A percentile compares a stretch with the other conserved stretches of the same genome.
These are phyloP conservation scores for Sinohyriopsis cumingii DNA, from an alignment of 2,888 invertebrate genomes.

Conservation along the genomic window DNA sequence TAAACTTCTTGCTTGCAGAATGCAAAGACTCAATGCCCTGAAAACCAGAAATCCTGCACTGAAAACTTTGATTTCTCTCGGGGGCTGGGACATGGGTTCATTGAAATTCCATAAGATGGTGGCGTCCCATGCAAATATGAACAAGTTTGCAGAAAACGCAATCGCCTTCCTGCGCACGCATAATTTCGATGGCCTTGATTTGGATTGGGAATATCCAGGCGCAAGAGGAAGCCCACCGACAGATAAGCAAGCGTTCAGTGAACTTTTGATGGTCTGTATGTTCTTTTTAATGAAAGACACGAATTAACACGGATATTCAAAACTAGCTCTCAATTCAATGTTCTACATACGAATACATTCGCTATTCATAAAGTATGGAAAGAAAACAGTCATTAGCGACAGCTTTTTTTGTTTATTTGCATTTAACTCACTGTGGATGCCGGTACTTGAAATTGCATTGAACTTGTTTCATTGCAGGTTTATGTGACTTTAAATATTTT, in stretches of 20 bases:
- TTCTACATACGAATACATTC: too few species aligned
- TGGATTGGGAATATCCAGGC: conserved; percentile 93
- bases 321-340: too few species aligned
- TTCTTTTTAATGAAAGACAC: background rate
- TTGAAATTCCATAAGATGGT: conserved; percentile 61
- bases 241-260: conserved; percentile 50
- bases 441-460: too few species aligned
- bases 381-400: too few species aligned
- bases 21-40: conserved; percentile 15
- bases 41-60: conserved; percentile 48
- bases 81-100: conserved; percentile 63
- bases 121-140: conserved; percentile 29
- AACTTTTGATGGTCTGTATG: conserved; percentile 33
- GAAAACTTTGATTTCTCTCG: conserved; percentile 59
- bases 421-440: too few species aligned
- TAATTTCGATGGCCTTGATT: conserved; percentile 88
- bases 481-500: too few species aligned
- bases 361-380: too few species aligned
- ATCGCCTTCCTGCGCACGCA: conserved; percentile 41
- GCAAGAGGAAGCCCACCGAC: conserved; percentile 48
- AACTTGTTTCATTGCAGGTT: too few species aligned
- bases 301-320: background rate
- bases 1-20: background rate
- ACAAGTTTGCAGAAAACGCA: conserved; percentile 34
- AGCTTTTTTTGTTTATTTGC: too few species aligned